Evolutionary conservation across 2,797 vertebrate species (phyloP).

Genomic region (Epinephelus malabaricus): DNA sequence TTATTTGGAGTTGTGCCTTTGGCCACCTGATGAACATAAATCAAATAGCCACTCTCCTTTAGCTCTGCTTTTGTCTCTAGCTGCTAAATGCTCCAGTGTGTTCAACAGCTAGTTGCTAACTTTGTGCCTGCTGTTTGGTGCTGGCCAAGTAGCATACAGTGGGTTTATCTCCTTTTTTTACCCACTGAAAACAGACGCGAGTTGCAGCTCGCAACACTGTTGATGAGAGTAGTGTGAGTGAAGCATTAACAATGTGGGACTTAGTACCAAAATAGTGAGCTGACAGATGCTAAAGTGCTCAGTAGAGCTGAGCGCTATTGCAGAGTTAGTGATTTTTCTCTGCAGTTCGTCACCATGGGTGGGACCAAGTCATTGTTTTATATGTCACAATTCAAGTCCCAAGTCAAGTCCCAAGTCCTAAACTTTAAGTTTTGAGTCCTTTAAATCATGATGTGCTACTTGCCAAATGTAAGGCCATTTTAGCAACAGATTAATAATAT

Average conservation of each 20-base stretch:
- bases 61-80: background rate
- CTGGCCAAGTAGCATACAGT: too few relatives aligned
- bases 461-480: too few relatives aligned
- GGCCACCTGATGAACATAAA: background rate
- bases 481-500: too few relatives aligned
- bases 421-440: too few relatives aligned
- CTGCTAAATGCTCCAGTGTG: background rate
- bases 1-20: background rate
- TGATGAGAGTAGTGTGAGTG: background rate
- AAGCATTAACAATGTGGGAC: background rate
- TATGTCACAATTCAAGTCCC: too few relatives aligned
- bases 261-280: conserved; percentile 10
- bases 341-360: too few relatives aligned
- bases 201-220: background rate
- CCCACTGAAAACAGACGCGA: background rate
- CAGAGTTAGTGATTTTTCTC: background rate
- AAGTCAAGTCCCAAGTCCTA: too few relatives aligned
- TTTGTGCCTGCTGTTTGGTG: background rate
- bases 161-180: background rate
- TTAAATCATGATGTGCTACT: too few relatives aligned
- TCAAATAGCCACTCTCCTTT: background rate
- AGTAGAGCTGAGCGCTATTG: background rate
- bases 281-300: background rate
- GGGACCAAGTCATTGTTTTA: too few relatives aligned
- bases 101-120: background rate